These are phyloP conservation scores for Aplidium turbinatum DNA, from an alignment of 23 tunicate species.

Conservation along the genomic window DNA sequence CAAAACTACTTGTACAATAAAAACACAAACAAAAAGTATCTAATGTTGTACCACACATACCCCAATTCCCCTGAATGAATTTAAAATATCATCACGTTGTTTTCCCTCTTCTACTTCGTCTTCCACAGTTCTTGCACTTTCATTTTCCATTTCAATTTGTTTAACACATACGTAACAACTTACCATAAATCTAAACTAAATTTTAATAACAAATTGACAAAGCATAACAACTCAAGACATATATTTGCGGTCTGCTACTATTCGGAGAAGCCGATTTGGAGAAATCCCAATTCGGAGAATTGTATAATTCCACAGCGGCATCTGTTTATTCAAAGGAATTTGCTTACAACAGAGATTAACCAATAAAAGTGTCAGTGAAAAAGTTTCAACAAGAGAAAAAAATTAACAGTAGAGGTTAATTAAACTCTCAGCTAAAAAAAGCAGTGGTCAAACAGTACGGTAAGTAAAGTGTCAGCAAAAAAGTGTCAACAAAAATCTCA, in stretches of 20 bases:
- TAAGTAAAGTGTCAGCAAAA: too few relatives aligned
- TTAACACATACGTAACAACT: not conserved
- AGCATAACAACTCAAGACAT: not conserved
- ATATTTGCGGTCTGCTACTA: too few relatives aligned
- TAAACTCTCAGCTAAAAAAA: too few relatives aligned
- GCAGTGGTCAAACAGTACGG: too few relatives aligned
- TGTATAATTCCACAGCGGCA: too few relatives aligned
- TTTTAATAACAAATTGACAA: not conserved
- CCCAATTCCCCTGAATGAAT: slow-evolving; percentile 22
- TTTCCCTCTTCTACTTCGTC: slow-evolving; percentile 14
- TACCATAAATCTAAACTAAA: not conserved
- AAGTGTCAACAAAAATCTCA: too few relatives aligned
- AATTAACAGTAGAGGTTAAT: not conserved
- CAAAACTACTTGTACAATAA: not conserved
- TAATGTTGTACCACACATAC: not conserved
- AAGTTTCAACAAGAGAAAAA: not conserved
- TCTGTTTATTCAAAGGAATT: too few relatives aligned
- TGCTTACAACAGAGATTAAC: too few relatives aligned
- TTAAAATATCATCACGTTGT: slow-evolving; percentile 18
- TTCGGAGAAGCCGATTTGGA: too few relatives aligned
- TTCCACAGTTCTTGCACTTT: not conserved
- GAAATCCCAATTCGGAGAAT: too few relatives aligned
- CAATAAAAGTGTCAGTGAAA: too few relatives aligned
- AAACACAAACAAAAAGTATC: not conserved
- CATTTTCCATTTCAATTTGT: not conserved